Percentiles rank a stretch among this genome's conserved stretches.
Conservation (phyloP, 2,113 vertebrate genomes). For the Toxotes jaculatrix region DNA sequence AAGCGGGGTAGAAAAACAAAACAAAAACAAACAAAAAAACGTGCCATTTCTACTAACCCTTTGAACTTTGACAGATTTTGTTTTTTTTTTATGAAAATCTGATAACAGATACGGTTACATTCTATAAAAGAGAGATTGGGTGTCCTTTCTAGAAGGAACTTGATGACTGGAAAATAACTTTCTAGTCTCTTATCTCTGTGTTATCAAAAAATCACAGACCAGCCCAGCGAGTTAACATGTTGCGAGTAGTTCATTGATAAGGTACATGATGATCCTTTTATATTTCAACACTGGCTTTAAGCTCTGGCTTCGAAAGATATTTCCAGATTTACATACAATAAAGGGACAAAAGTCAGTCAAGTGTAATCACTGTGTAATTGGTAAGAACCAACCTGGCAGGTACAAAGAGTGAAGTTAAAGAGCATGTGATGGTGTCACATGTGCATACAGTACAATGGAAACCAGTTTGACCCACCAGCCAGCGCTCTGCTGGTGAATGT, state of each 20-base stretch:
- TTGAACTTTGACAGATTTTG: not conserved
- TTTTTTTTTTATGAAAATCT: not conserved
- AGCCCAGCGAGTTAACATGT: not conserved
- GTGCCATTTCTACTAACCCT: not conserved
- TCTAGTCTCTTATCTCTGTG: constrained; percentile 11
- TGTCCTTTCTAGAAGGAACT: constrained; percentile 1
- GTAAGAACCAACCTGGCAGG: not conserved
- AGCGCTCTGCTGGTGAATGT: constrained; percentile 42
- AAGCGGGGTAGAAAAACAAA: not conserved
- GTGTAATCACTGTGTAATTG: not conserved
- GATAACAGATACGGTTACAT: not conserved
- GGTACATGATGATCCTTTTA: not conserved
- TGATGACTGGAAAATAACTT: not conserved
- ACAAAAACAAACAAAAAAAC: too few species aligned
- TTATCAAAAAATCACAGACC: not conserved
- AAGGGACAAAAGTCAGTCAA: not conserved
- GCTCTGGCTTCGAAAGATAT: not conserved
- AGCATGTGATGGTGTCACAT: not conserved
- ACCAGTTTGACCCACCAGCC: constrained; percentile 43
- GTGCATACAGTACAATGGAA: constrained; percentile 21
- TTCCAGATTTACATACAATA: not conserved
- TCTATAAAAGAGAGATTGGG: not conserved
- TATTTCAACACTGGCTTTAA: too few species aligned
- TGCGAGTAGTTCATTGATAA: constrained; percentile 6
- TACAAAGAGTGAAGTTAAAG: not conserved